Base-by-base conservation (phyloP, 2,113 vertebrate genomes). In the Mola mola region DNA sequence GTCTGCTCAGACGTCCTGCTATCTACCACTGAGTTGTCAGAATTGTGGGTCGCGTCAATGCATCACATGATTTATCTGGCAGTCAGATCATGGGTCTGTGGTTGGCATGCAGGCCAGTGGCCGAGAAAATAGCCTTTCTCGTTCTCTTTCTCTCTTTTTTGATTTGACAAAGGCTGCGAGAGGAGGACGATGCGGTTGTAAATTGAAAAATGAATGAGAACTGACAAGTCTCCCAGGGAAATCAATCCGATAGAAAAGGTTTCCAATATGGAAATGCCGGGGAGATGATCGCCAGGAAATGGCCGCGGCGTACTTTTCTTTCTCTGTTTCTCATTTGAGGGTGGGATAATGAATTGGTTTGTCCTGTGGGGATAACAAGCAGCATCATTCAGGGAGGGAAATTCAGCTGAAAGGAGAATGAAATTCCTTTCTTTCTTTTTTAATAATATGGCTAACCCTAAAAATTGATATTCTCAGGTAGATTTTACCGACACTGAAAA, bases 171-270 rank as follows among this genome's bases (percentile, higher is more conserved):
- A 74, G 78, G 61, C 75, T 57, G 52, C 0, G 11, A 57, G 69
- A 25, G 55, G 8, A 38, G 16, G n/a, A 66, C 68, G 80, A 79
- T 49, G 74, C 73, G 58, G 62, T 79, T 89, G 86, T 75, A 88
- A 87, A 90, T 87, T 88, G 84, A 86, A 87, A 84, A 75, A 84
- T 90, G 81, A 88, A 89, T 80, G 75, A 87, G 67, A 91, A 71
- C 55, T 74, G 88, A 89, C 85, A 82, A 44, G 81, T 76, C 80
- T 82, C 78, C 58, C 64, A 37, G 68, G 77, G 76, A 85, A 89
- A 88, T 89, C 84, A 84, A 88, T 89, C 58, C 10, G 8, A 62
- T 63, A 52, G 76, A 89, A 82, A 67, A 74, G 66, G 74, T 69
- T 63, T 80, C 73, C 71, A 74, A 85, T 90, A 85, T 84, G 74